Base-by-base conservation (phyloP, 2,888 invertebrate genomes). In the Holacanthella duospinosa region DNA sequence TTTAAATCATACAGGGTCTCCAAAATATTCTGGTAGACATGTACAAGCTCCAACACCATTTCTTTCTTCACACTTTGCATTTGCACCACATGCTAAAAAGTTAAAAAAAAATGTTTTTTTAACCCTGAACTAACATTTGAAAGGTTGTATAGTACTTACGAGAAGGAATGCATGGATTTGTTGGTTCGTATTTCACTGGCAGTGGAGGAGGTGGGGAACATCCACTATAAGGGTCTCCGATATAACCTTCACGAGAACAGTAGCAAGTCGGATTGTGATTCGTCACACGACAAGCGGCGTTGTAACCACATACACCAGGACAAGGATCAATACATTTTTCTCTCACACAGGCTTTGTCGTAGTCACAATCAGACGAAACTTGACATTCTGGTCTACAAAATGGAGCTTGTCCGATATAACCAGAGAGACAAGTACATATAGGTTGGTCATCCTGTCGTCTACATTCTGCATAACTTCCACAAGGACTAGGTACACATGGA, bases 381-480 rank as follows among this genome's bases (percentile, higher is more conserved):
- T 73, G 64, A 64, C 77, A 77, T 57, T 75, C 77, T 1, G 71
- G 73, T 28, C 73, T 61, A 61, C 77, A 76, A 21, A 71, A 67
- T 61, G 73, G 74, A 12, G 76, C 75, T 61, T 74, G 68, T 9
- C 76, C 76, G 3, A 70, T 66, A 64, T 73, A 75, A 16, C 72
- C 73, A 9, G 74, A 69, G n/a, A 87, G 75, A 75, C 90, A 90
- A 67, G 86, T 85, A 74, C 90, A 90, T n/a, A n/a, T n/a, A n/a
- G n/a, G n/a, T 76, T 85, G 84, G 55, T 81, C 82, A 70, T 85
- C 84, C 62, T 80, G 79, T 60, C 78, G 78, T 36, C 80, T 80
- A 74, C 91, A 92, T 16, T 84, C 77, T 25, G 89, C 86, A 75
- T 88, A 86, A 2, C 85, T 82, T 28, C 91, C 90, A 76, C 92